Evolutionary conservation across 1,140 invertebrate species (phyloP).

Genomic region (Pogonognathellus flavescens): DNA sequence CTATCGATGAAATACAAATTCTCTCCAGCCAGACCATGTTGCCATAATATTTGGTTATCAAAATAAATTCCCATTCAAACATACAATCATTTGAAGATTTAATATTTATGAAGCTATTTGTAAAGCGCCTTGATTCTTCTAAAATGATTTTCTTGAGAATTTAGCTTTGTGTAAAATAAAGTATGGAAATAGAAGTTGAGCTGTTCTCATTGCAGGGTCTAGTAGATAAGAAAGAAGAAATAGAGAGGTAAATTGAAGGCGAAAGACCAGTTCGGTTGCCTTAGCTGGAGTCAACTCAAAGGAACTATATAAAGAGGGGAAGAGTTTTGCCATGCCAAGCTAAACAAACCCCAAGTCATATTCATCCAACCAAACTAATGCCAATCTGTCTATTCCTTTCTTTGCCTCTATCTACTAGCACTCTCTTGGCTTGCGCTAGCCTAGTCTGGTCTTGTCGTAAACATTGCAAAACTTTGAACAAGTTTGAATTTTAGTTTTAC

Average conservation of each 20-base stretch:
- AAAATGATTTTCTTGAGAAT: conserved; percentile 5
- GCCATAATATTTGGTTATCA: background rate
- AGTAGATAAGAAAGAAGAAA: background rate
- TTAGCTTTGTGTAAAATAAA: conserved; percentile 27
- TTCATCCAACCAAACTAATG: conserved; percentile 39
- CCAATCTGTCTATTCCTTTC: conserved; percentile 46
- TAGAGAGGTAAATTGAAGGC: background rate
- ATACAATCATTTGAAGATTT: background rate
- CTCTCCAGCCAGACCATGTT: background rate
- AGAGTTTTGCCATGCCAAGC: conserved; percentile 22
- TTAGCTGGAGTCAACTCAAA: conserved; percentile 7
- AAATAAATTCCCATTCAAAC: background rate
- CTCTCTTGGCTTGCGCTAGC: background rate
- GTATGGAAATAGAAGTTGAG: background rate
- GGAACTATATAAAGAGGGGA: background rate
- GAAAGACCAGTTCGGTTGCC: conserved; percentile 7
- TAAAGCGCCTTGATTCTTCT: background rate
- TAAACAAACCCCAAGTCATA: conserved; percentile 23
- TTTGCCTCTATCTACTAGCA: background rate
- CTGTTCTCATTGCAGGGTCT: background rate
- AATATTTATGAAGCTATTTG: conserved; percentile 28
- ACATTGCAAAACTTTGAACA: conserved; percentile 36
- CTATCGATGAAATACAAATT: too few species aligned
- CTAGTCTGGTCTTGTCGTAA: conserved; percentile 29
- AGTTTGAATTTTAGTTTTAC: conserved; percentile 37